A percentile compares a stretch with the other conserved stretches of the same genome.
These are phyloP conservation scores for Physeter macrocephalus DNA, from an alignment of 2,113 vertebrate genomes.

Conservation along the genomic window DNA sequence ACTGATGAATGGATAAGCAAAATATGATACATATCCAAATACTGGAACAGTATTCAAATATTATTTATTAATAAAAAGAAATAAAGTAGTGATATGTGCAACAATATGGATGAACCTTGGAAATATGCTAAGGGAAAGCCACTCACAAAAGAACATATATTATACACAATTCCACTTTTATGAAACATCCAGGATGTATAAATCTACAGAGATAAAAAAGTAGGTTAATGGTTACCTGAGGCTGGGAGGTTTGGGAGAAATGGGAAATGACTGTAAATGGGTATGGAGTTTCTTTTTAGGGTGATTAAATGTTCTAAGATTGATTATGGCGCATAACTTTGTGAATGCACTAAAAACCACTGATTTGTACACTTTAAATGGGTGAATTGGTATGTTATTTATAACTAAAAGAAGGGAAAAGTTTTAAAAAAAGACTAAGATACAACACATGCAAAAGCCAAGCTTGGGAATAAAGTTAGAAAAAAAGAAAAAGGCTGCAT, in stretches of 20 bases:
- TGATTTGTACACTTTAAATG: not conserved
- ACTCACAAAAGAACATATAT: not conserved
- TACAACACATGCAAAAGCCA: not conserved
- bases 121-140: not conserved
- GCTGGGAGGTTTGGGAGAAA: not conserved
- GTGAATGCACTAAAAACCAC: constrained; percentile 8
- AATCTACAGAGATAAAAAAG: constrained; percentile 5
- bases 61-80: constrained; percentile 20
- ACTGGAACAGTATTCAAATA: not conserved
- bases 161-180: not conserved
- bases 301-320: constrained; percentile 39
- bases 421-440: not conserved
- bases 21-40: not conserved
- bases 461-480: not conserved
- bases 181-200: not conserved
- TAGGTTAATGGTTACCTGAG: not conserved
- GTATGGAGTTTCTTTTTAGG: not conserved
- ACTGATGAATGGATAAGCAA: not conserved
- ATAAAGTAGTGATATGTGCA: not conserved
- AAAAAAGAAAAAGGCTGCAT: not conserved
- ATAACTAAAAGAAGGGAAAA: not conserved
- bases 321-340: not conserved
- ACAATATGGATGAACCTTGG: not conserved
- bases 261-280: not conserved
- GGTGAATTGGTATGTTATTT: not conserved